Evolutionary conservation across 2,113 vertebrate species (phyloP), one percentile per base, ranked within the genome.

Genomic region (Halichoerus grypus): DNA sequence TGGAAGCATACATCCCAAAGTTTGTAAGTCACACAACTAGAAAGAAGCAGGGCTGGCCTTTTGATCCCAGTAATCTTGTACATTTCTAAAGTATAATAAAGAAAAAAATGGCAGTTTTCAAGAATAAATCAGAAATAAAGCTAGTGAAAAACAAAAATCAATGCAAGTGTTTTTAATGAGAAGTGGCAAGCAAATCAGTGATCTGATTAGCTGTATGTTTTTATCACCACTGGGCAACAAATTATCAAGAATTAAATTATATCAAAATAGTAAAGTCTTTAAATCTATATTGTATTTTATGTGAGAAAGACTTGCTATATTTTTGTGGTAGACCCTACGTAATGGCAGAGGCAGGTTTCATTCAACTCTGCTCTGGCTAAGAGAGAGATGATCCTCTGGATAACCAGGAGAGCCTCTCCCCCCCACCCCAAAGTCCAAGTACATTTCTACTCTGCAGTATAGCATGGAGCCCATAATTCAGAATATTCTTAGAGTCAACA

Each of bases 181-280:
- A 88, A 86, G 79, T 63, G 22, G 22, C 67, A 88, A 19, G 18
- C 42, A 81, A 92, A 88, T 63, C 7, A 72, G 16, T 81, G 24
- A 53, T 77, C 61, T 77, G 63, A 86, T 71, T n/a, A 74, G 39
- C 71, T 72, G 15, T 49, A 72, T 55, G 36, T 59, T 94, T 88
- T 55, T 69, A 33, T 79, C 53, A 65, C 51, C 61, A 33, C 59
- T 71, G 61, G 26, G 16, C 18, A 91, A 71, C 14, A 72, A 80
- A 53, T 14, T 39, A 14, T 71, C 59, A 83, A 95, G n/a, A 81
- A 67, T 21, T 90, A 33, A 81, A 28, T 57, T 51, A 91, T 36
- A 36, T 31, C 77, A 83, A 95, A 96, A 65, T 13, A 57, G 39
- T 77, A 57, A 97, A 51, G 12, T 24, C 18, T 96, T 85, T 76